Evolutionary conservation across 2,113 vertebrate species (phyloP).

Genomic region (Tupaia chinensis): DNA sequence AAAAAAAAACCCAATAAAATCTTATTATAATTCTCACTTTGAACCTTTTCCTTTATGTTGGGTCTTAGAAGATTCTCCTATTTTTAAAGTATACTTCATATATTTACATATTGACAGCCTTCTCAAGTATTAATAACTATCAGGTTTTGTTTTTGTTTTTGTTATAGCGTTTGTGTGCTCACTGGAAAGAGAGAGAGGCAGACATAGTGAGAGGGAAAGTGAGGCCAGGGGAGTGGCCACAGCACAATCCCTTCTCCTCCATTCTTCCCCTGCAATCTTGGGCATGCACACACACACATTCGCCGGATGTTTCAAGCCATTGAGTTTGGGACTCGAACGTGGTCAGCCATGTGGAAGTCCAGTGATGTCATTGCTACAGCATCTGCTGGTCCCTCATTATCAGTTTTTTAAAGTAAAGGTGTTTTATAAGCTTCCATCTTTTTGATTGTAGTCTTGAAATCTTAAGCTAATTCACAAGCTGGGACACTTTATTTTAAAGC

Average conservation of each 20-base stretch:
- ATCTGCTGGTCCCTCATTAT: not conserved
- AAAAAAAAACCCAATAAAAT: not conserved
- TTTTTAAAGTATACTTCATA: slow-evolving; percentile 9
- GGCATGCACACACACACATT: too few species aligned
- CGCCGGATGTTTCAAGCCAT: too few species aligned
- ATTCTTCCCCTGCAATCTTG: too few species aligned
- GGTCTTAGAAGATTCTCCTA: not conserved
- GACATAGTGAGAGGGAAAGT: too few species aligned
- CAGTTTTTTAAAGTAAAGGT: not conserved
- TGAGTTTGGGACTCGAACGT: too few species aligned
- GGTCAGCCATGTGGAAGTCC: too few species aligned
- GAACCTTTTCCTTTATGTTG: not conserved
- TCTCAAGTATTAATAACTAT: not conserved
- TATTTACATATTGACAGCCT: not conserved
- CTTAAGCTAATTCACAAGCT: not conserved
- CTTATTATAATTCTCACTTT: not conserved
- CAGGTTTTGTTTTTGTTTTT: too few species aligned
- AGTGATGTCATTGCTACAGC: too few species aligned
- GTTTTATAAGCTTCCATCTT: not conserved
- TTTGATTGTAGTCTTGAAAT: not conserved
- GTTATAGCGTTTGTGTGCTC: too few species aligned
- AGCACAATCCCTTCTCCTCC: too few species aligned
- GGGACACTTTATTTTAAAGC: not conserved
- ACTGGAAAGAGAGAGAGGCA: too few species aligned
- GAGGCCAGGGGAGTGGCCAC: too few species aligned